Base-by-base conservation (phyloP, 2,888 invertebrate species). In the Spisula solida region DNA sequence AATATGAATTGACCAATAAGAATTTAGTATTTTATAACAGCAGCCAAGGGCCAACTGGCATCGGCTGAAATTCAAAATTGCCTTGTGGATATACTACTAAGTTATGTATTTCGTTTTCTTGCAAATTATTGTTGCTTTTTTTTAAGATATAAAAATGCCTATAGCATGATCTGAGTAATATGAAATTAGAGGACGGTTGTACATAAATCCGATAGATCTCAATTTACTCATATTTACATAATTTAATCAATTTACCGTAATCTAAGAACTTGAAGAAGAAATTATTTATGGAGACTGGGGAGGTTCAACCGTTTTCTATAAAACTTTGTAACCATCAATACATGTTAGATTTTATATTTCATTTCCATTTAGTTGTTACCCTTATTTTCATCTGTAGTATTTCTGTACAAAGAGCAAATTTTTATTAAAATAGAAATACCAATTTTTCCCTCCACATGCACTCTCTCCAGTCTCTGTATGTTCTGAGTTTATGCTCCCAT, bases 131-230 rank as follows among this genome's bases (percentile, higher is more conserved):
- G 85, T 85, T 75, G 85, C 85, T 85, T 85, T 79, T 85, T 79
- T 82, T 85, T 79, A 85, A 55, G 79, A 85, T 70, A 85, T 79
- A 85, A 85, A 82, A 85, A 85, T 85, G 85, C 85, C 85, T 85
- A 85, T 79, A 55, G 85, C 48, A 79, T 75, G 85, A 75, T 75
- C 10, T 18, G 51, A 75, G n/a, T 2, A 1, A 31, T 34, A 6
- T 75, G 75, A 75, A 10, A 34, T 4, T 34, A 14, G 8, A 6
- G 4, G 34, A 31, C 16, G 75, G 75, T 75, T 75, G 75, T 75
- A 75, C 34, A 75, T 75, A 75, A 14, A 31, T 75, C 31, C 18
- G 5, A 14, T 75, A 75, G 75, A 75, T 75, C 75, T 75, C 75
- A 34, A 20, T 75, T 8, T 56, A 56, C n/a, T 60, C 12, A 75